Base-by-base conservation (phyloP, 1,140 invertebrate species). In the Procambarus clarkii region DNA sequence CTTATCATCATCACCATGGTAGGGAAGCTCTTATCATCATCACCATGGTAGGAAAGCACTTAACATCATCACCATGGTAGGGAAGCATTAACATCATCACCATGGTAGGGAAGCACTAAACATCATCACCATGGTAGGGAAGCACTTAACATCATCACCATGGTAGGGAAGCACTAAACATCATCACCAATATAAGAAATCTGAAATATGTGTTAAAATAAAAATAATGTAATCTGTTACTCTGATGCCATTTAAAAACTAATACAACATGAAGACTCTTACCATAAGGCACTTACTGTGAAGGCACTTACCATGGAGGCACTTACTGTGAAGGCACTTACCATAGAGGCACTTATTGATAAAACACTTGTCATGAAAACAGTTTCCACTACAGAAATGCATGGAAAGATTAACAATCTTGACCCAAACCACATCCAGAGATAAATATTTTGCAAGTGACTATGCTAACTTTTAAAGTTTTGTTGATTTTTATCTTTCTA, bases 41-140 rank as follows among this genome's bases (percentile, higher is more conserved):
- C n/a, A 74, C 69, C 69, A 74, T 74, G 24, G 69, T 44, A 74
- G 69, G 69, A n/a, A 34, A 74, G 69, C 69, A 74, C n/a, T 34
- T 74, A 34, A 74, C 69, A 74, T n/a, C 69, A 74, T 74, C n/a
- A 74, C 69, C 69, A 74, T 74, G 69, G n/a, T 44, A 74, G 69
- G 69, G 69, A 74, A 74, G 69, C 69, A 34, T 34, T 74, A 74
- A 74, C 69, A 74, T 7, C 24, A 74, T 74, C n/a, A 74, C 69
- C 69, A 34, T 74, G 69, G 69, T 74, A 74, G 69, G 69, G 69
- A 74, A 74, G 24, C 69, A 44, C 69, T 34, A 34, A 74, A 44
- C n/a, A 74, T 9, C n/a, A 74, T 74, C n/a, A 74, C 69, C 69
- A 74, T 74, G 69, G 69, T 74, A 74, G 69, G 69, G n/a, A 74